Conservation (phyloP, 2,797 vertebrate species). For the Caiman crocodilus region DNA sequence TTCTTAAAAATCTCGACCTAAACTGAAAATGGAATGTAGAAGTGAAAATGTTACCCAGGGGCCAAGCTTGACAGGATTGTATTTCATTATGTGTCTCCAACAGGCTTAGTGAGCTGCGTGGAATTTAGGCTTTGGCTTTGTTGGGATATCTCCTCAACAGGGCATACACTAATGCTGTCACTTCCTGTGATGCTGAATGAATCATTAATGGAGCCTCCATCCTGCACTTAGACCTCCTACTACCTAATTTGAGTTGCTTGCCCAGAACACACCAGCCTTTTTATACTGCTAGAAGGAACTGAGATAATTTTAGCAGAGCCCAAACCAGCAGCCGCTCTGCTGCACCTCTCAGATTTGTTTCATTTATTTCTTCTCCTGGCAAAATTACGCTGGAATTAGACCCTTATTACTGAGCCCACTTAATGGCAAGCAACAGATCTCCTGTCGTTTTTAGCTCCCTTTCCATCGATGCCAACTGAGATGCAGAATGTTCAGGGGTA, state of each 20-base stretch:
- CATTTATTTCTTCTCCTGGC: conserved; percentile 55
- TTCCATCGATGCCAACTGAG: neutral
- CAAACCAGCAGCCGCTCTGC: conserved; percentile 17
- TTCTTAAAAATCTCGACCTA: conserved; percentile 89
- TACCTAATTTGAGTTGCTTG: neutral
- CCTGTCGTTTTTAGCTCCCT: neutral
- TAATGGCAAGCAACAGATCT: neutral
- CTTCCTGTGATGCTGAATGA: neutral
- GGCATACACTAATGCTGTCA: conserved; percentile 20
- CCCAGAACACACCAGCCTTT: conserved; percentile 39
- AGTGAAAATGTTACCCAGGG: conserved; percentile 86
- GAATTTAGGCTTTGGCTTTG: conserved; percentile 44
- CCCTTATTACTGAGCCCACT: neutral
- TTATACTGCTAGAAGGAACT: conserved; percentile 31
- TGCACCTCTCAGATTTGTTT: conserved; percentile 1
- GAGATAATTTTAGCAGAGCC: conserved; percentile 54
- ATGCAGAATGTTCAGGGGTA: neutral
- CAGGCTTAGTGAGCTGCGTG: conserved; percentile 73
- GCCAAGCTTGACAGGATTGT: conserved; percentile 79
- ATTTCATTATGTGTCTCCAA: conserved; percentile 83
- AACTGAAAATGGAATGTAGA: conserved; percentile 86
- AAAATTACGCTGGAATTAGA: conserved; percentile 14
- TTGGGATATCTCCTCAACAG: conserved; percentile 48
- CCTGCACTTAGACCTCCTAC: conserved; percentile 15
- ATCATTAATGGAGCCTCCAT: conserved; percentile 25